Base-by-base conservation (phyloP, 2,888 invertebrate species). In the Perizoma flavofasciatum region DNA sequence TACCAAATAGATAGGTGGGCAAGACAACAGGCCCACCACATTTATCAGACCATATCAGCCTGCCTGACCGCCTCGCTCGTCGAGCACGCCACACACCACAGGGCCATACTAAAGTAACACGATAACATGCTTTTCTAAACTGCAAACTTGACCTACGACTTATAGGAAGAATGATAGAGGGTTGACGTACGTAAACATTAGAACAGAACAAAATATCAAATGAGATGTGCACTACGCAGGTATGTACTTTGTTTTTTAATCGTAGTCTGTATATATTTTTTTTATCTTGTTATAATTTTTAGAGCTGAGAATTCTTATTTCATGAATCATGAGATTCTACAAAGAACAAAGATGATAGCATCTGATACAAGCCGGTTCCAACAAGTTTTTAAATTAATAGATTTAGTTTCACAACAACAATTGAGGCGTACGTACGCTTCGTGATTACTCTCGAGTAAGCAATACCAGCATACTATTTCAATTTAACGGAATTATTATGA, bases 1-100 rank as follows among this genome's bases (percentile, higher is more conserved):
- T 85, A 86, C 83, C 81, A 81, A 88, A 86, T 79, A 85, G 83
- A 86, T 84, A 83, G 85, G 81, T 81, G 76, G 72, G 77, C 73
- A 73, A 79, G 77, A 75, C 75, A 72, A 73, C 77, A 70, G 75
- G 73, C 77, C 76, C 67, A 66, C 75, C 78, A 70, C 80, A 82
- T 82, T 85, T 81, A 86, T 86, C 84, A 82, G 81, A 74, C 80
- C 78, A 77, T 85, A 86, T 86, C 86, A 61, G 61, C 51, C 81
- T 66, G 61, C 51, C 81, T 66, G 74, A 67, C 73, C 69, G 68
- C 64, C 61, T 69, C 62, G 65, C 59, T 59, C 62, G 61, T 55
- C 39, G 61, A 65, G 54, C 74, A 71, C 70, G 71, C 74, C 66
- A 75, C 70, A 70, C 67, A 66, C 67, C 47, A 44, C 63, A 58